Base-by-base conservation (phyloP, 2,888 invertebrate species). In the Disparrhopalites patrizii region DNA sequence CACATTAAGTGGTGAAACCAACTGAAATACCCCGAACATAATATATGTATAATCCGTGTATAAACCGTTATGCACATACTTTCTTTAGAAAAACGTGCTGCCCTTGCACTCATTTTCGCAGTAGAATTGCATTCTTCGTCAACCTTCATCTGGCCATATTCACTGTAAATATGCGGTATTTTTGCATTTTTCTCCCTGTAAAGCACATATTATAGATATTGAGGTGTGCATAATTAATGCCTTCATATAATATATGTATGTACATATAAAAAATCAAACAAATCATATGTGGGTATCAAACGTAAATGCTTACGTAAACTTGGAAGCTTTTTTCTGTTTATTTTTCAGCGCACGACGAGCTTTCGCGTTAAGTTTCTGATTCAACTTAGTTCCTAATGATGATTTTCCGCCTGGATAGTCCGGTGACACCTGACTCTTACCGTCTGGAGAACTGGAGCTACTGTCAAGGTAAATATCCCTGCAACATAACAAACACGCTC, bases 91-190 rank as follows among this genome's bases (percentile, higher is more conserved):
- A 96, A 96, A 76, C 96, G 84, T 67, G 92, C 94, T 57, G 95
- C 95, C 75, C 96, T 85, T 78, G 93, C 92, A 78, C 90, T 88
- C 74, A 93, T 83, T 76, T 88, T 85, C 77, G 89, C 90, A 72
- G 86, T 85, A 80, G 76, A 76, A 7, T 68, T 70, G 51, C 75
- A 67, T 52, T 77, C 76, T 52, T 73, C 74, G 20, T 73, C 75
- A 8, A 73, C 66, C 20, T 68, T 66, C 71, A 76, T 75, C 28
- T 70, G 23, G 4, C 76, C 76, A 47, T 65, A 67, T 66, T 74
- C 71, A 43, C 68, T 73, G 61, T 75, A 76, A 60, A 76, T 67
- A 60, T 73, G 73, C 0, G 72, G 63, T 27, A 65, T 61, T 65
- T 69, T 68, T 23, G 58, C 52, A 36, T 68, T 68, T 67, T 71